phyloP scores from a whole-genome alignment of 2,797 vertebrate genomes.

The Thaleichthys pacificus region DNA sequence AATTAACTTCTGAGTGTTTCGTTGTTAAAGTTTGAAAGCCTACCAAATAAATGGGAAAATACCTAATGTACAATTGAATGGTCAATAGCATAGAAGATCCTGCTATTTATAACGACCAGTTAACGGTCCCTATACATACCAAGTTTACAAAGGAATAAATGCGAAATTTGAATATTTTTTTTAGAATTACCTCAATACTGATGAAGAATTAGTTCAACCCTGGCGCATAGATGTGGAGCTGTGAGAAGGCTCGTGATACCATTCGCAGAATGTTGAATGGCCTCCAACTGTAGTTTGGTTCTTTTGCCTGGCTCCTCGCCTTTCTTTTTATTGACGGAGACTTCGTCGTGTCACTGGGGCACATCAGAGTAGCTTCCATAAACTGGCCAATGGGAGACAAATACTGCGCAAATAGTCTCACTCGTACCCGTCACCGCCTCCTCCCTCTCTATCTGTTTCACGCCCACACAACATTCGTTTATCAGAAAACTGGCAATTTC shows the following conservation, averaged over 20 bases:
- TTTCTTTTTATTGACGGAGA: constrained; percentile 62
- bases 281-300: constrained; percentile 32
- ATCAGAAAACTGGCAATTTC: constrained; percentile 30
- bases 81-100: too few species aligned
- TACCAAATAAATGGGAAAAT: neutral
- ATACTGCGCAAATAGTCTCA: constrained; percentile 49
- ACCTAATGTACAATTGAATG: too few species aligned
- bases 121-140: too few species aligned
- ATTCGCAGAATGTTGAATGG: constrained; percentile 1
- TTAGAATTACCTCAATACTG: constrained; percentile 59
- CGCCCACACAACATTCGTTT: constrained; percentile 54
- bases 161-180: constrained; percentile 1
- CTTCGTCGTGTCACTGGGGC: constrained; percentile 54
- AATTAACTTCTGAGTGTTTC: constrained; percentile 12
- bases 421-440: constrained; percentile 46
- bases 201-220: constrained; percentile 49
- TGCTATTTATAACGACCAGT: too few species aligned
- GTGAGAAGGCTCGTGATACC: neutral
- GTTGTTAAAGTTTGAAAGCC: neutral
- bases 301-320: constrained; percentile 32
- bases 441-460: constrained; percentile 36
- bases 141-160: neutral
- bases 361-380: constrained; percentile 53
- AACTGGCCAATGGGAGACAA: constrained; percentile 68
- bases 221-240: constrained; percentile 41